A percentile compares a stretch with the other conserved stretches of the same genome.
Evolutionary conservation across 1,140 invertebrate genomes (phyloP).

Genomic region (Battus philenor): DNA sequence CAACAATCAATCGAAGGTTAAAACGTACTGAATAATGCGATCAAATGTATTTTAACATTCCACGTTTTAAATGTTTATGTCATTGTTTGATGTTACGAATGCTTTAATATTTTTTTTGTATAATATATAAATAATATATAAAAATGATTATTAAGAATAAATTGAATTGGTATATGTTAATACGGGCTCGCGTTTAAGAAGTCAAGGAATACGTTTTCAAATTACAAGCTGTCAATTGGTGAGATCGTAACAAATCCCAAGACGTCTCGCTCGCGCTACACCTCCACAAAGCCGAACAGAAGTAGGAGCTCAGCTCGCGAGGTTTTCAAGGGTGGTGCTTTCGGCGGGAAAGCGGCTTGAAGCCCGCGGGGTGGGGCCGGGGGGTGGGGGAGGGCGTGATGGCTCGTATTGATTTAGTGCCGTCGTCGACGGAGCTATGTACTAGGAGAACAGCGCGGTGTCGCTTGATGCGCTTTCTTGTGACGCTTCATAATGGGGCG

Average conservation of each 20-base stretch:
- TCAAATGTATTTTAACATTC: no score
- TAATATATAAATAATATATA: no score
- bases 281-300: slow-evolving; percentile 74
- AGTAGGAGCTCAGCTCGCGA: slow-evolving; percentile 74
- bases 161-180: no score
- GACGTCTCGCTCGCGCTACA: slow-evolving; percentile 60
- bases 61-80: no score
- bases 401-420: slow-evolving; percentile 77
- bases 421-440: slow-evolving; percentile 73
- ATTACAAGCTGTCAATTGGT: slow-evolving; percentile 66
- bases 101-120: no score
- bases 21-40: no score
- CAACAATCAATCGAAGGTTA: no score
- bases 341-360: slow-evolving; percentile 70
- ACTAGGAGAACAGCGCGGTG: slow-evolving; percentile 61
- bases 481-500: slow-evolving; percentile 20
- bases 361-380: slow-evolving; percentile 30
- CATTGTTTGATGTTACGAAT: no score
- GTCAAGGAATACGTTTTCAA: slow-evolving; percentile 26
- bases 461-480: slow-evolving; percentile 73
- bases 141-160: no score
- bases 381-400: slow-evolving; percentile 59
- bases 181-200: no score
- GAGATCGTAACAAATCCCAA: slow-evolving; percentile 63
- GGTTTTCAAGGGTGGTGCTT: slow-evolving; percentile 74